phyloP scores from a whole-genome alignment of 2,888 invertebrate species.

The Napeogenes sylphis region DNA sequence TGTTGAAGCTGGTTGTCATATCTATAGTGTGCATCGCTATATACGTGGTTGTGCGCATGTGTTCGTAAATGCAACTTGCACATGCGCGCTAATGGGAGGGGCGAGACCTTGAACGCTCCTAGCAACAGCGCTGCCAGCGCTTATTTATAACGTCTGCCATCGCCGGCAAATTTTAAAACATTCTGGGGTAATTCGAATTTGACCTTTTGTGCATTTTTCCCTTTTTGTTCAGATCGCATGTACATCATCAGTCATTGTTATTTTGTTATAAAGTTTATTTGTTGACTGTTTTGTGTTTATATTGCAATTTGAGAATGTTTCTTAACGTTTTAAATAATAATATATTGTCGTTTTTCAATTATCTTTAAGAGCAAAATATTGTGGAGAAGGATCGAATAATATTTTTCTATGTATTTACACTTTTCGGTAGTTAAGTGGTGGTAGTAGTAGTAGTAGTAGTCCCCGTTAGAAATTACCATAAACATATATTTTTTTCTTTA shows the following conservation, averaged over 20 bases:
- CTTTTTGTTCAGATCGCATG: slow-evolving; percentile 11
- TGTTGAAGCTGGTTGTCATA: not conserved
- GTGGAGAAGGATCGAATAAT: too few relatives aligned
- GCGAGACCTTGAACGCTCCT: slow-evolving; percentile 71
- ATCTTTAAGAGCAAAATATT: too few relatives aligned
- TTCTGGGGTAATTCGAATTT: slow-evolving; percentile 52
- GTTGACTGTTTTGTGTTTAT: not conserved
- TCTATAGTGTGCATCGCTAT: slow-evolving; percentile 8
- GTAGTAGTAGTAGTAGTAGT: too few relatives aligned
- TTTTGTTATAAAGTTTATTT: not conserved
- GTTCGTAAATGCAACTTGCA: slow-evolving; percentile 31
- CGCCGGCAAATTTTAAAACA: slow-evolving; percentile 61
- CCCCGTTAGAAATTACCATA: too few relatives aligned
- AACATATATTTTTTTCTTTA: too few relatives aligned
- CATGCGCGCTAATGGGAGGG: slow-evolving; percentile 34
- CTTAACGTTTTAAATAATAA: too few relatives aligned
- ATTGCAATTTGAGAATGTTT: slow-evolving; percentile 14
- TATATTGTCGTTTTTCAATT: too few relatives aligned
- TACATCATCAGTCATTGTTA: not conserved
- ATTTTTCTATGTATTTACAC: too few relatives aligned
- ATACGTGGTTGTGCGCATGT: slow-evolving; percentile 18
- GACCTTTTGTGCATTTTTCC: slow-evolving; percentile 22
- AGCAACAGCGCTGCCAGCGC: slow-evolving; percentile 64
- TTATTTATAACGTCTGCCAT: slow-evolving; percentile 62
- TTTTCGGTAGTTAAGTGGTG: too few relatives aligned